Evolutionary conservation across 2,797 vertebrate species (phyloP).

Genomic region (Cossypha caffra): DNA sequence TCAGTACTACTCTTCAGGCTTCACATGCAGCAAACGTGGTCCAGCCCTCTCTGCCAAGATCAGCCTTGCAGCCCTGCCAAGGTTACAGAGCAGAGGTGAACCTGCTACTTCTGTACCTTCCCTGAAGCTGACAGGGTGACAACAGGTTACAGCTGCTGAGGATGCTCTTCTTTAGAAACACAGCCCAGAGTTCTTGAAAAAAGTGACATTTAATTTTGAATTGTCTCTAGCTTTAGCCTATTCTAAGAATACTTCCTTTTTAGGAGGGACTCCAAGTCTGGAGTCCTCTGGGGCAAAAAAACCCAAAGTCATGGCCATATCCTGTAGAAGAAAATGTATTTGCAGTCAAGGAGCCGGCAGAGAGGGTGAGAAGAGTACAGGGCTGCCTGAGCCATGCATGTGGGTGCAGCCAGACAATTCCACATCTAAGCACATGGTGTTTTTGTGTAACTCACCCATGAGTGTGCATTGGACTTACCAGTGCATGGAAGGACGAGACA

Average conservation of each 20-base stretch:
- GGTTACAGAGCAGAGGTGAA: background rate
- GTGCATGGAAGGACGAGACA: constrained; percentile 91
- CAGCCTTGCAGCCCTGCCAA: background rate
- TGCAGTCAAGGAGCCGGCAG: background rate
- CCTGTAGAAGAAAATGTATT: background rate
- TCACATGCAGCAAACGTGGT: background rate
- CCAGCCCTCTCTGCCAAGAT: background rate
- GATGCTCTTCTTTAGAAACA: background rate
- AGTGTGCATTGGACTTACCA: constrained; percentile 79
- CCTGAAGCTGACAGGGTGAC: background rate
- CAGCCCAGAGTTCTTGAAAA: background rate
- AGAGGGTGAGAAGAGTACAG: background rate
- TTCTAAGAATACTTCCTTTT: background rate
- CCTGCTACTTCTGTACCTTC: background rate
- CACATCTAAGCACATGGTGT: background rate
- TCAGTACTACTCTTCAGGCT: background rate
- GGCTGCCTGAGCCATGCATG: background rate
- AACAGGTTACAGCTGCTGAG: background rate
- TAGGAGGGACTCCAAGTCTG: background rate
- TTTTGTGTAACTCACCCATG: background rate
- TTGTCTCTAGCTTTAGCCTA: background rate
- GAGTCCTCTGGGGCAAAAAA: background rate
- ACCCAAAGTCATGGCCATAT: background rate
- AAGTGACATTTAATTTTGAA: background rate
- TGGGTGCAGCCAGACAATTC: background rate